Base-by-base conservation (phyloP, 2,113 vertebrate genomes). In the Cebidichthys violaceus region DNA sequence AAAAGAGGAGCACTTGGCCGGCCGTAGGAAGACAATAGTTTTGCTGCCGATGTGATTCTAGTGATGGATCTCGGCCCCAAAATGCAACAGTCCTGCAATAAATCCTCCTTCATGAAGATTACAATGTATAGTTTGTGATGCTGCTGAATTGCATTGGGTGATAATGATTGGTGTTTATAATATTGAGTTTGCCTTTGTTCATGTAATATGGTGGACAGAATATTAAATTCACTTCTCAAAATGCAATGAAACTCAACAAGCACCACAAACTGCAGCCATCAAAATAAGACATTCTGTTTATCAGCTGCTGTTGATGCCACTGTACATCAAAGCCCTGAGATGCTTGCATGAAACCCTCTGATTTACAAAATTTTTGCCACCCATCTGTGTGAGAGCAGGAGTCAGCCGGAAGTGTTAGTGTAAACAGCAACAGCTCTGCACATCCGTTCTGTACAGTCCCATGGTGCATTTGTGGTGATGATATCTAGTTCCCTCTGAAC, bases 371-470 rank as follows among this genome's bases (percentile, higher is more conserved):
- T 66, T 64, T 70, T 70, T 59, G 47, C 74, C 68, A 55, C 61
- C 61, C 66, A 52, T 69, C 61, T 72, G 54, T 39, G 70, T 54
- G 65, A 69, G 65, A 75, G 61, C 67, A 72, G 61, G 31, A 76
- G 39, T 70, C 66, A 57, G 65, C 47, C 69, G 39, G 67, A 64
- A 60, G 60, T 3, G 6, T 52, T 14, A 35, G 61, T 54, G 41
- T 43, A 62, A 77, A 65, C 57, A 69, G 66, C 50, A 65, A 71
- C 6, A 6, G 33, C 33, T 33, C 33, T 33, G 33, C 33, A 33
- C 5, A 33, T 6, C 31, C 6, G 61, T 27, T 33, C 29, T 47
- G 22, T 6, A 31, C 29, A 31, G 37, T 52, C 20, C 55, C 24
- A 18, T 20, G 52, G 43, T 54, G 75, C 43, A 33, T 61, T 73